Percentiles rank a stretch among this genome's conserved stretches.
Conservation (phyloP, 2,888 invertebrate species). For the Caenorhabditis becei region DNA sequence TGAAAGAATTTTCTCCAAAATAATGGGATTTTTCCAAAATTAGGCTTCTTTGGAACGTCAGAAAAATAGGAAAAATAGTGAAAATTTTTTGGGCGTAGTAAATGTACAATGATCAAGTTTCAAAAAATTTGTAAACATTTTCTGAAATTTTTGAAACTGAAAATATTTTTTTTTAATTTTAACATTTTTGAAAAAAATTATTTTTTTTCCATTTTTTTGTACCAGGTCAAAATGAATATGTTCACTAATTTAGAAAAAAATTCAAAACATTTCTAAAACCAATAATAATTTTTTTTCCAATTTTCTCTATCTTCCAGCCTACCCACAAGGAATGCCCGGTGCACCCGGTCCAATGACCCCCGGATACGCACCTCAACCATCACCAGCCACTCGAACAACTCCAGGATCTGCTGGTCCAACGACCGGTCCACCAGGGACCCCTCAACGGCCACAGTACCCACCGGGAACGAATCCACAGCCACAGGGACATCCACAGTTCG, state of each 20-base stretch:
- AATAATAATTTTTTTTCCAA: too few species aligned
- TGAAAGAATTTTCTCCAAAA: too few species aligned
- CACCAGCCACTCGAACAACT: conserved; percentile 23
- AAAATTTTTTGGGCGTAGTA: too few species aligned
- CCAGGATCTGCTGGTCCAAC: conserved; percentile 37
- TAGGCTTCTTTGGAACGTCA: too few species aligned
- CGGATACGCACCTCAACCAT: conserved; percentile 43
- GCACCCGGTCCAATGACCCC: conserved; percentile 40
- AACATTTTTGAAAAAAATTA: too few species aligned
- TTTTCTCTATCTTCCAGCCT: too few species aligned
- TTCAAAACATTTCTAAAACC: too few species aligned
- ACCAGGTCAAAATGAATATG: background rate
- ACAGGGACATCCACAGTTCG: conserved; percentile 33
- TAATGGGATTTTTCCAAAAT: too few species aligned
- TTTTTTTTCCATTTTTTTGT: too few species aligned
- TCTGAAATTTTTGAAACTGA: too few species aligned
- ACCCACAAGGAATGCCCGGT: conserved; percentile 35
- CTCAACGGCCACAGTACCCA: conserved; percentile 48
- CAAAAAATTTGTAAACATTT: conserved; percentile 1
- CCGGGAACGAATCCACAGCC: conserved; percentile 40
- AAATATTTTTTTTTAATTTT: background rate
- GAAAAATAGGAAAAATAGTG: too few species aligned
- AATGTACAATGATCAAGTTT: background rate
- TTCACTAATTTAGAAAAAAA: too few species aligned
- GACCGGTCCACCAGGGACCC: conserved; percentile 29